Percentiles rank a stretch among this genome's conserved stretches.
phyloP scores from a whole-genome alignment of 2,113 vertebrate species.

The Morphnarchus princeps region DNA sequence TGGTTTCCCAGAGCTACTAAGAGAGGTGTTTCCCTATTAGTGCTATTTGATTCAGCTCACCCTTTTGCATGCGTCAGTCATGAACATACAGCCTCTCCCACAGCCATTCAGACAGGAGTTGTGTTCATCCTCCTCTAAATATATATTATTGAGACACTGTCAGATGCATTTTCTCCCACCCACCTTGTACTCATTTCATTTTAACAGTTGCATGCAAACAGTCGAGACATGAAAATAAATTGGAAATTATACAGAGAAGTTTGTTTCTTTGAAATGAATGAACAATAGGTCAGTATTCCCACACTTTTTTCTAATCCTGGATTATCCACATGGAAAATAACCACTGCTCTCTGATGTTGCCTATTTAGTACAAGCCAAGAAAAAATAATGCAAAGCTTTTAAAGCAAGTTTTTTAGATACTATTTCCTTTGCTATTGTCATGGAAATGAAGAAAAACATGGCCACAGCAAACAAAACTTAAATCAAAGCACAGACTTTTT shows the following conservation, averaged over 20 bases:
- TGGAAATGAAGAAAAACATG: neutral
- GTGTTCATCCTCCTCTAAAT: neutral
- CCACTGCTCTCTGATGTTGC: neutral
- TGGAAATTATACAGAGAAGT: neutral
- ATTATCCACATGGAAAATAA: neutral
- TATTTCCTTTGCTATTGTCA: neutral
- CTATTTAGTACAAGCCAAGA: neutral
- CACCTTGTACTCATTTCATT: neutral
- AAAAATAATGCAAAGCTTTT: neutral
- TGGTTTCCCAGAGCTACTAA: neutral
- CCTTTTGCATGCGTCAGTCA: neutral
- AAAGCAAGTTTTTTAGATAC: neutral
- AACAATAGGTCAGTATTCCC: neutral
- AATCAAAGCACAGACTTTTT: neutral
- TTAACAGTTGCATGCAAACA: neutral
- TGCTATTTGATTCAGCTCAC: neutral
- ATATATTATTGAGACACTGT: neutral
- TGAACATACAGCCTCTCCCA: neutral
- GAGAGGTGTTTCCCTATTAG: neutral
- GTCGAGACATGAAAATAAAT: neutral
- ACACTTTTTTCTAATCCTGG: neutral
- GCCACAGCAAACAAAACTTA: neutral
- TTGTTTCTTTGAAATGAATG: neutral
- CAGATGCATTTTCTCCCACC: neutral
- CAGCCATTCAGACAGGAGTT: neutral